Evolutionary conservation across 1,140 invertebrate species (phyloP), one percentile per base, ranked within the genome.

Genomic region (Melipona quadrifasciata): DNA sequence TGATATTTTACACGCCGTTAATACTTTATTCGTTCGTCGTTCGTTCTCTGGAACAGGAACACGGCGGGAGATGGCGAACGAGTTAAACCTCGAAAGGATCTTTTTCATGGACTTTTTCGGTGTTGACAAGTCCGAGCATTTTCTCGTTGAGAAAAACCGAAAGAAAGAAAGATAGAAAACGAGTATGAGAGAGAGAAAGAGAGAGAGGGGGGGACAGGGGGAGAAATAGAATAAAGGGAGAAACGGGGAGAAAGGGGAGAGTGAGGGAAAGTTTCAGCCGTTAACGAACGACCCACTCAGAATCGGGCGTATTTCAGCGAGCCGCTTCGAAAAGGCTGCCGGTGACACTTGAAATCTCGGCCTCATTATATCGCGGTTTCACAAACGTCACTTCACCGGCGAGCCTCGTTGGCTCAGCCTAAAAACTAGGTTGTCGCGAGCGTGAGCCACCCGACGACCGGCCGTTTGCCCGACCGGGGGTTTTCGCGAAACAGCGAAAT

Each of bases 351-450:
- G 83, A 84, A 84, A 80, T 80, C 77, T 72, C 83, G 83, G 83
- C 78, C 83, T 74, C 83, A 74, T 84, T 84, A 84, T 84, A 80
- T 80, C 83, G 78, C n/a, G 83, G 83, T 80, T 72, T 80, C 83
- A 58, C 78, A 84, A 84, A 84, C 76, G 76, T 84, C 82, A 80
- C 77, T 80, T 80, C 72, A 72, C 68, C 81, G 58, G 55, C 34
- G 57, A 31, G 71, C 61, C 73, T 77, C 81, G 81, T 77, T 68
- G 71, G 51, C 53, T 57, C 27, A 27, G 70, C 21, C 51, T 80
- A 80, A 80, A 84, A 84, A 84, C 65, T 65, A 53, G 55, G 61
- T 34, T 70, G 74, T 61, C 65, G 47, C 39, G 39, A 47, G 39
- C 39, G 51, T 27, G 51, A 72, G 34, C 53, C n/a, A 47, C 31